phyloP scores from a whole-genome alignment of 2,797 vertebrate species.

The Psittacula echo region DNA sequence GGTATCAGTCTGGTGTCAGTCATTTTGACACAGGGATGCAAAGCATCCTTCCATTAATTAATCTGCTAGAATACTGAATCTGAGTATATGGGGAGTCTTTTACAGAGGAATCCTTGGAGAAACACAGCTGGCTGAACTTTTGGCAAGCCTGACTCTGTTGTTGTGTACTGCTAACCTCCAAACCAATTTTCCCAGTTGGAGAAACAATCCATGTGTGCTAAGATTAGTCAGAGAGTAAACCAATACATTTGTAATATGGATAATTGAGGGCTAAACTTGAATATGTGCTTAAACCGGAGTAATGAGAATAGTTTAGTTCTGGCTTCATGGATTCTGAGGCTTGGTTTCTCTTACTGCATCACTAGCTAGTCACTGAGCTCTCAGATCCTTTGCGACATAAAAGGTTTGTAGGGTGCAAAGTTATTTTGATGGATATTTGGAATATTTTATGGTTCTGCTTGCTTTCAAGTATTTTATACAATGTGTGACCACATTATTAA shows the following conservation, averaged over 20 bases:
- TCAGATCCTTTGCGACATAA: background rate
- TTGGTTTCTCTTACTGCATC: background rate
- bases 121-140: background rate
- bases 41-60: background rate
- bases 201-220: background rate
- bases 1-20: background rate
- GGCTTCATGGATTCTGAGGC: background rate
- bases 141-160: background rate
- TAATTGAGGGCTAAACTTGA: background rate
- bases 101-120: background rate
- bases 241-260: background rate
- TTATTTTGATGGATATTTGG: background rate
- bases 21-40: background rate
- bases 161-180: background rate
- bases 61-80: background rate
- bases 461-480: background rate
- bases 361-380: background rate
- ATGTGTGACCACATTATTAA: background rate
- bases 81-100: background rate
- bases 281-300: background rate
- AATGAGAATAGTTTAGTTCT: background rate
- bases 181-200: background rate
- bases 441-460: background rate
- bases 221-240: background rate
- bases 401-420: background rate